A percentile compares a stretch with the other conserved stretches of the same genome.
phyloP scores from a whole-genome alignment of 2,113 vertebrate species.

The Diphyllodes magnificus region DNA sequence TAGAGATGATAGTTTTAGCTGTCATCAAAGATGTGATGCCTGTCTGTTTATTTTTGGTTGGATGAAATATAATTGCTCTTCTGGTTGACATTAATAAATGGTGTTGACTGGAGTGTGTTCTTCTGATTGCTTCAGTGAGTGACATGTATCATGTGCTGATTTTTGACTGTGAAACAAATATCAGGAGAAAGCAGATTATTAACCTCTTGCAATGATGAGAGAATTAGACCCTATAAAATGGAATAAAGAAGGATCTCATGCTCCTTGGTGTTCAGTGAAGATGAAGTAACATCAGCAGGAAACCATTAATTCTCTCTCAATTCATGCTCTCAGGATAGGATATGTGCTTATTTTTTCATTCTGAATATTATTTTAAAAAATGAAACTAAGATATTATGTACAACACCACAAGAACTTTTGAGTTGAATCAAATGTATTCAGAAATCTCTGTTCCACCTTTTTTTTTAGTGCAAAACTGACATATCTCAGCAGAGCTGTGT shows the following conservation, averaged over 20 bases:
- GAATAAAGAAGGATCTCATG: neutral
- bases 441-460: neutral
- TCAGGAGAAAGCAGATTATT: neutral
- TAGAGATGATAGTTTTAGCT: slow-evolving; percentile 12
- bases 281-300: neutral
- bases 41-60: slow-evolving; percentile 62
- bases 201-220: neutral
- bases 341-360: neutral
- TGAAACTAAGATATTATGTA: neutral
- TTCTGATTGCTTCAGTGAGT: slow-evolving; percentile 49
- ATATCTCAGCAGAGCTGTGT: neutral
- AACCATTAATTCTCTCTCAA: neutral
- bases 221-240: neutral
- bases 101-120: slow-evolving; percentile 49
- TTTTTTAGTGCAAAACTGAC: neutral
- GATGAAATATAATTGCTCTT: slow-evolving; percentile 67
- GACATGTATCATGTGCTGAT: neutral
- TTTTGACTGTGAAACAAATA: slow-evolving; percentile 44
- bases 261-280: neutral
- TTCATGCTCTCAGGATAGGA: neutral
- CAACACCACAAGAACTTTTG: neutral
- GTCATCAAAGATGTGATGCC: slow-evolving; percentile 20
- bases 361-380: neutral
- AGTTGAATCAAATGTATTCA: neutral
- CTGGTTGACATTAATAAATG: slow-evolving; percentile 69